Base-by-base conservation (phyloP, 2,888 invertebrate genomes). In the Dinocampus coccinellae region DNA sequence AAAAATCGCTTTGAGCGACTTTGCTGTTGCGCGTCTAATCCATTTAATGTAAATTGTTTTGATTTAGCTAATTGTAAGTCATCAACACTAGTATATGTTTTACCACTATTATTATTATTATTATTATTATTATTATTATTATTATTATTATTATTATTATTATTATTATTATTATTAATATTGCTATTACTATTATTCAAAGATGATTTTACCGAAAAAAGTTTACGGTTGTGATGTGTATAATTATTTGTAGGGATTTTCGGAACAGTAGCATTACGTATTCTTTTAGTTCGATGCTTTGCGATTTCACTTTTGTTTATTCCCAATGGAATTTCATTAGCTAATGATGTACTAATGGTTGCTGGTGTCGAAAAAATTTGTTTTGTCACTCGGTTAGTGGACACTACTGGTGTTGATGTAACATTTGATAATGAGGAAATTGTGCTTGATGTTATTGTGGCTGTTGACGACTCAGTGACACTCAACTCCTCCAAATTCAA, bases 271-370 rank as follows among this genome's bases (percentile, higher is more conserved):
- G 81, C 79, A 74, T 86, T 83, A 29, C 87, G 80, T 73, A 87
- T 87, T 68, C 87, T 79, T 76, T 86, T 84, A 60, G 81, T 86
- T 33, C 87, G 85, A 70, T 83, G 82, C 78, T 87, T 87, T 33
- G 85, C 81, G 63, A 82, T 74, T 22, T 79, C 82, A 57, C 53
- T 71, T 16, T 61, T 66, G 22, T 71, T 71, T 3, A 47, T 80
- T 24, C 81, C 77, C 11, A 81, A 76, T 1, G 85, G 87, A 24
- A 87, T 86, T 78, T 87, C 87, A 74, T 87, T 87, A 70, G 82
- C 82, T 61, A 82, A 70, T 26, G 77, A 74, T 10, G 79, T 73
- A 53, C 76, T 73, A 13, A 78, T 72, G 24, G 78, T 73, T 42
- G 76, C 73, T 36, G 76, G 53, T 42, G 74, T 60, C n/a, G 73